phyloP scores from a whole-genome alignment of 2,797 vertebrate species.

The Eulemur rubriventer region DNA sequence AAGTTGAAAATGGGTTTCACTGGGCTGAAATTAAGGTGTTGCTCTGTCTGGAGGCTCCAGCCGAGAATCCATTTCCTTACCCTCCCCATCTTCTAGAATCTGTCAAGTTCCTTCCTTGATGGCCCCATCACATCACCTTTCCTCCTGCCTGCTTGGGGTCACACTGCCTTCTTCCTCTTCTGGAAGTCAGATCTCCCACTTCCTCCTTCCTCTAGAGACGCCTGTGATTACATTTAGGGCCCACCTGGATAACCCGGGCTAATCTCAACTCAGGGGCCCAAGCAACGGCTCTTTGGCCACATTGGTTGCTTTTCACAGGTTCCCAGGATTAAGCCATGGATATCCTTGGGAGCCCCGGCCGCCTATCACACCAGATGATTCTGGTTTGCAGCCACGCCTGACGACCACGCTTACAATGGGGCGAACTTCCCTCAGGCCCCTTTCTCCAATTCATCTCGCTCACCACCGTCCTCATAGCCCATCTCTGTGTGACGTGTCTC shows the following conservation, averaged over 20 bases:
- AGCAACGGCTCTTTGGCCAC: neutral
- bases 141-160: neutral
- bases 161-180: neutral
- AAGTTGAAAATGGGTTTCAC: neutral
- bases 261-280: neutral
- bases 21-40: neutral
- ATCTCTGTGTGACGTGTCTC: neutral
- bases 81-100: neutral
- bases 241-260: neutral
- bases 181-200: neutral
- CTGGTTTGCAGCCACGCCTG: neutral
- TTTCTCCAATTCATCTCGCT: neutral
- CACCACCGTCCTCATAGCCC: neutral
- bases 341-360: neutral
- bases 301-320: neutral
- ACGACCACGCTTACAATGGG: neutral
- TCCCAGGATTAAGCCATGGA: neutral
- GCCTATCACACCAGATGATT: neutral
- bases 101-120: neutral
- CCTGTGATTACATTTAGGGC: neutral
- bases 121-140: neutral
- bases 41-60: neutral
- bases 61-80: neutral
- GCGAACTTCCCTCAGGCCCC: neutral
- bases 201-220: neutral